A percentile compares a stretch with the other conserved stretches of the same genome.
Conservation (phyloP, 2,113 vertebrate genomes). For the Rhipidura dahli region DNA sequence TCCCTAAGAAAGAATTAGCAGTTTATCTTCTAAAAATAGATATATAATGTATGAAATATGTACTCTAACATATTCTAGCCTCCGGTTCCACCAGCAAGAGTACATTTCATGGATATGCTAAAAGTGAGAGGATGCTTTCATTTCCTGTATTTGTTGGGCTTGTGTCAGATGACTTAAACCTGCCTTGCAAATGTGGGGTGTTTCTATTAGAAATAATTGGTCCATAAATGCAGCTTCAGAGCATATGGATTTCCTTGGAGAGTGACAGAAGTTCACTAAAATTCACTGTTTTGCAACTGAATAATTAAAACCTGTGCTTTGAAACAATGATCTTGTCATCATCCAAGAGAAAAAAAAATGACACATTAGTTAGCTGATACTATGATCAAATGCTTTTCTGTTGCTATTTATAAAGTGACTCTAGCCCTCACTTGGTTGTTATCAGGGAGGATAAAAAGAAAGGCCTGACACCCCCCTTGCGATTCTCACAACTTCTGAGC, state of each 20-base stretch:
- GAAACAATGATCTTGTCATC: background rate
- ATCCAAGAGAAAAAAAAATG: background rate
- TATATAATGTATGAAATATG: background rate
- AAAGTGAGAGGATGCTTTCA: background rate
- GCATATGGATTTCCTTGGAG: background rate
- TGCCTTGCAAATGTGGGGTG: background rate
- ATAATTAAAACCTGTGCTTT: constrained; percentile 30
- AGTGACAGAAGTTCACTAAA: background rate
- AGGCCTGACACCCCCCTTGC: background rate
- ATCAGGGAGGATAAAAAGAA: background rate
- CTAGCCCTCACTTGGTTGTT: background rate
- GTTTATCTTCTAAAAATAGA: background rate
- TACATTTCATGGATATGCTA: background rate
- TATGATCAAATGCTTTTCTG: constrained; percentile 31
- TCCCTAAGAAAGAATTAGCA: background rate
- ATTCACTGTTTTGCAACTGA: background rate
- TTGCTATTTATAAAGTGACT: background rate
- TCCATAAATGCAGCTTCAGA: background rate
- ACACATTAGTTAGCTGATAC: background rate
- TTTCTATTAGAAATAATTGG: background rate
- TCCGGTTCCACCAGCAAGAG: background rate
- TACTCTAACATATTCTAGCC: background rate
- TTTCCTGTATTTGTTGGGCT: background rate
- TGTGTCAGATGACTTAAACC: background rate
- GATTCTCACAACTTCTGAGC: background rate